phyloP scores from a whole-genome alignment of 2,888 invertebrate species.

The Eledona agricola region DNA sequence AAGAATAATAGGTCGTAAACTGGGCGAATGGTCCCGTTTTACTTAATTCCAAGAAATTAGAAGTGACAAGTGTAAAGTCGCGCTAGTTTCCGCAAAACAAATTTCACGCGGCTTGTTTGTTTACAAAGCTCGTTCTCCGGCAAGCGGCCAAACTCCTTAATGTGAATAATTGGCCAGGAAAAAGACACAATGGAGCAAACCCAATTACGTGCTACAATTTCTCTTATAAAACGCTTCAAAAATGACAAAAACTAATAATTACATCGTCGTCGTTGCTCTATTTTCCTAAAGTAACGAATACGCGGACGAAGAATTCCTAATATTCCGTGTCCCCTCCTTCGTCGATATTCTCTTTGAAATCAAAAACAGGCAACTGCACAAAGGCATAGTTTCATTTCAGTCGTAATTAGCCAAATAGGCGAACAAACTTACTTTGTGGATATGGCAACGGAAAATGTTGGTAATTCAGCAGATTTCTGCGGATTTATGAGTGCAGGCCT shows the following conservation, averaged over 20 bases:
- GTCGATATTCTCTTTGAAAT: slow-evolving; percentile 34
- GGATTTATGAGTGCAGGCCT: too few relatives aligned
- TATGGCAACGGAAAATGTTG: too few relatives aligned
- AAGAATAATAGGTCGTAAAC: slow-evolving; percentile 34
- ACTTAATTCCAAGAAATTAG: slow-evolving; percentile 40
- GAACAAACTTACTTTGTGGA: too few relatives aligned
- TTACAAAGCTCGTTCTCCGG: slow-evolving; percentile 42
- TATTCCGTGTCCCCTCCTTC: slow-evolving; percentile 33
- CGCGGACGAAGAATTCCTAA: slow-evolving; percentile 29
- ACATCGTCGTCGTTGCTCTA: slow-evolving; percentile 22
- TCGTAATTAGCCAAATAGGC: slow-evolving; percentile 28
- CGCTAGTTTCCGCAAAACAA: slow-evolving; percentile 45
- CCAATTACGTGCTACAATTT: slow-evolving; percentile 20
- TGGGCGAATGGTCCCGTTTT: slow-evolving; percentile 28
- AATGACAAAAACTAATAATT: slow-evolving; percentile 23
- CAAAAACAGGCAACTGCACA: slow-evolving; percentile 21
- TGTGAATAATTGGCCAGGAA: slow-evolving; percentile 37
- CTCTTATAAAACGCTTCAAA: slow-evolving; percentile 19
- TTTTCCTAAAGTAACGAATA: slow-evolving; percentile 25
- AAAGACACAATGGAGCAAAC: slow-evolving; percentile 27
- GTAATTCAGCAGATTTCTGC: too few relatives aligned
- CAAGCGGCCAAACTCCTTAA: slow-evolving; percentile 40
- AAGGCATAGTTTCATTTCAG: slow-evolving; percentile 28
- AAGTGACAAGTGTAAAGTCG: slow-evolving; percentile 46
- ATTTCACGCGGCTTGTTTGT: slow-evolving; percentile 46